Base-by-base conservation (phyloP, 2,113 vertebrate genomes). In the Silurus meridionalis region DNA sequence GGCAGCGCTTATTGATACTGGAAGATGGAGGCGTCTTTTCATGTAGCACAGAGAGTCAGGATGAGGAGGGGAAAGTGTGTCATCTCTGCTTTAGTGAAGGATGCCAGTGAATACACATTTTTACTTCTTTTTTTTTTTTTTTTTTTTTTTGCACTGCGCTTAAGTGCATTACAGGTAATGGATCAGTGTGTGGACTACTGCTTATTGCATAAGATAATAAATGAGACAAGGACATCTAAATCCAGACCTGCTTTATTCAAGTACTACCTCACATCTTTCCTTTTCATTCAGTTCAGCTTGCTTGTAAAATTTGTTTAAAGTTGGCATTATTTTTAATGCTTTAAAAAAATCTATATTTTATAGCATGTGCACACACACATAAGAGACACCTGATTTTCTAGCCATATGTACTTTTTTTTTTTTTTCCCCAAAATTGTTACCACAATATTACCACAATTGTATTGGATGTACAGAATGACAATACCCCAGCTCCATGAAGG, bases 1-100 rank as follows among this genome's bases (percentile, higher is more conserved):
- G 57, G 19, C 58, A 85, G 60, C 23, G n/a, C 69, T 86, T 66
- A 82, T 81, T 83, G 80, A 83, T 83, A 77, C 57, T 82, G 50
- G 71, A 75, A 63, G 48, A 82, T 69, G 60, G 66, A 78, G 83
- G 60, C 46, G 64, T 81, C 78, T 81, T 80, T 81, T 86, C 64
- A 81, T 86, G 74, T 85, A 67, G 61, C 63, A 57, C 75, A 85
- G 74, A 58, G 78, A 82, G 66, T 52, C n/a, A 61, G 71, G 63
- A 48, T 2, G 48, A 25, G 14, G 10, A 2, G 15, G 9, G n/a
- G 28, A 11, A 81, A 82, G 14, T 1, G 64, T 71, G 69, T 72
- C 69, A 58, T 66, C 19, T 74, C 50, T 72, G 55, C 69, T 86
- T 71, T 81, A 86, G 37, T 86, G 37, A 72, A 50, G 52, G 78